A percentile compares a stretch with the other conserved stretches of the same genome.
These are phyloP conservation scores for Drosophila subquinaria DNA, from an alignment of 2,888 invertebrate genomes.

Conservation along the genomic window DNA sequence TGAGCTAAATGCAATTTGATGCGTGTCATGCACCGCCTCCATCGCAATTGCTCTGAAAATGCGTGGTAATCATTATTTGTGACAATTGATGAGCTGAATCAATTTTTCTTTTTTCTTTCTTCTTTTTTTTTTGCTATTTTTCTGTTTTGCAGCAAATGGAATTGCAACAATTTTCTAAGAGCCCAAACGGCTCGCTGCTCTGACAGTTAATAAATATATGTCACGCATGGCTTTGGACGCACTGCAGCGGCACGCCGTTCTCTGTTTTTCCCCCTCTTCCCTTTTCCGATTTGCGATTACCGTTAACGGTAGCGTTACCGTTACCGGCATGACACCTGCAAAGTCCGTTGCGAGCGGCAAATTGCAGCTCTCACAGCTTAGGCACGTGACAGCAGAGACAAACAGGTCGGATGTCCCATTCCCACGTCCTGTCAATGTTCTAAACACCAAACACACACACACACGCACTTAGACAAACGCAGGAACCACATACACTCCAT, in stretches of 20 bases:
- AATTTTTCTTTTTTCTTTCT: conserved; percentile 44
- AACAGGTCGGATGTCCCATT: conserved; percentile 40
- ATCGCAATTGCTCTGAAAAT: conserved; percentile 53
- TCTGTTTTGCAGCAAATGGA: conserved; percentile 27
- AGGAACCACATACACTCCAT: conserved; percentile 13
- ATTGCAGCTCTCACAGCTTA: conserved; percentile 55
- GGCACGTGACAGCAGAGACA: conserved; percentile 65
- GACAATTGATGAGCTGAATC: conserved; percentile 73
- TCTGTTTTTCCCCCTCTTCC: not conserved
- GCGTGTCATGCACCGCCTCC: conserved; percentile 65
- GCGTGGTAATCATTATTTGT: conserved; percentile 79
- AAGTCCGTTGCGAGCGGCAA: conserved; percentile 41
- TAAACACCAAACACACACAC: conserved; percentile 26
- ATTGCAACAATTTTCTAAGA: conserved; percentile 55
- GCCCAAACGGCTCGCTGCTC: conserved; percentile 35
- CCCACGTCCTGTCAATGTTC: conserved; percentile 64
- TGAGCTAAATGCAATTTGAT: conserved; percentile 79
- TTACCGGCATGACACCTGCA: conserved; percentile 46
- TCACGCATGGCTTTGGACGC: conserved; percentile 66
- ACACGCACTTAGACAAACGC: conserved; percentile 1
- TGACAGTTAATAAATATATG: conserved; percentile 76
- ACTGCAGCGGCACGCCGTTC: conserved; percentile 56
- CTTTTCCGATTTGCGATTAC: not conserved
- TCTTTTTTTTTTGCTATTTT: conserved; percentile 1
- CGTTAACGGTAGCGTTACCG: not conserved